These are phyloP conservation scores for Aproaerema taeniolella DNA, from an alignment of 2,888 invertebrate genomes.

Conservation along the genomic window DNA sequence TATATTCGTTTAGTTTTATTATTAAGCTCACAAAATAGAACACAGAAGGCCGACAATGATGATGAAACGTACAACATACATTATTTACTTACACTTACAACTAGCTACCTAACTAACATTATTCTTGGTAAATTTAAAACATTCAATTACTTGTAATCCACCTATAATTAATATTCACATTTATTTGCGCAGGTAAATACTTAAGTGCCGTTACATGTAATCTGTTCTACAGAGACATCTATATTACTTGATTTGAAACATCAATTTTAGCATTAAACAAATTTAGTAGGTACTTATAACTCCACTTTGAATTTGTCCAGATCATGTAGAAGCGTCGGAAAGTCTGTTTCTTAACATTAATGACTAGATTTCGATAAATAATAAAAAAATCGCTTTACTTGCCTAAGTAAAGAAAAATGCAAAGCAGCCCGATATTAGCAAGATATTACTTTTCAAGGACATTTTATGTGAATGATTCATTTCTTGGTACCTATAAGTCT, in stretches of 20 bases:
- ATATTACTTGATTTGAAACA: constrained; percentile 1
- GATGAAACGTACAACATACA: neutral
- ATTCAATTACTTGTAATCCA: constrained; percentile 40
- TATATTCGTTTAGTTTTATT: neutral
- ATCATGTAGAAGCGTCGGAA: constrained; percentile 22
- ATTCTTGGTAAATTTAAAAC: constrained; percentile 47
- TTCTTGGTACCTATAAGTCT: constrained; percentile 61
- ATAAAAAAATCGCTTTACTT: constrained; percentile 31
- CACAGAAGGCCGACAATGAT: constrained; percentile 1
- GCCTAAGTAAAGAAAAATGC: constrained; percentile 59
- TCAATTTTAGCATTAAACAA: constrained; percentile 4
- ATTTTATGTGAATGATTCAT: constrained; percentile 38
- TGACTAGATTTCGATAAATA: constrained; percentile 44
- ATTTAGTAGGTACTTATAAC: too few relatives aligned
- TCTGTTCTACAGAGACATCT: constrained; percentile 2
- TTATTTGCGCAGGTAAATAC: constrained; percentile 42
- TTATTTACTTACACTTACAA: too few relatives aligned
- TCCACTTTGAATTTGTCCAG: constrained; percentile 24
- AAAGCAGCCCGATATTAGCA: constrained; percentile 49
- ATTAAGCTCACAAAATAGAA: neutral
- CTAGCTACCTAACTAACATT: constrained; percentile 29
- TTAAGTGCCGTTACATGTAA: constrained; percentile 37
- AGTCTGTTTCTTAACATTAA: constrained; percentile 50
- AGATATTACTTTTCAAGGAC: constrained; percentile 25
- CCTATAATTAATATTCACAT: constrained; percentile 39